phyloP scores from a whole-genome alignment of 2,888 invertebrate genomes.

The Hemithea aestivaria region DNA sequence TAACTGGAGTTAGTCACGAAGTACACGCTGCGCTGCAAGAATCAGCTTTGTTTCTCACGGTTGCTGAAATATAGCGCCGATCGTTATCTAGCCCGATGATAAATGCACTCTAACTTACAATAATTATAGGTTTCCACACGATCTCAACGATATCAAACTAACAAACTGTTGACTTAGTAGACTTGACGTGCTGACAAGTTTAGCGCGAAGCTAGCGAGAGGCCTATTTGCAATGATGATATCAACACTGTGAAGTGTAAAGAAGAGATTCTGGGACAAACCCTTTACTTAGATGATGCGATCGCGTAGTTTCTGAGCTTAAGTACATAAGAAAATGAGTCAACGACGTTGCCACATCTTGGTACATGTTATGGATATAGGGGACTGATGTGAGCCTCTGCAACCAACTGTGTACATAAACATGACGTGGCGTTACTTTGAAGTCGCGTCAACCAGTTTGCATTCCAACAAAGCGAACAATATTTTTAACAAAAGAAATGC shows the following conservation, averaged over 20 bases:
- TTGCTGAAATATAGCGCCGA: constrained; percentile 55
- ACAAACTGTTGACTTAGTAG: constrained; percentile 9
- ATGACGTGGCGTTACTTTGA: constrained; percentile 21
- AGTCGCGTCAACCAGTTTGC: constrained; percentile 13
- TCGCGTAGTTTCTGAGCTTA: constrained; percentile 36
- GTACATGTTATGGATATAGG: constrained; percentile 39
- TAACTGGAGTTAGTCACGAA: constrained; percentile 52
- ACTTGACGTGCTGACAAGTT: constrained; percentile 14
- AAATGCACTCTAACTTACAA: constrained; percentile 44
- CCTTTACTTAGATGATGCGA: constrained; percentile 34
- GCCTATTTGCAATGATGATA: constrained; percentile 33
- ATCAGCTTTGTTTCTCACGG: constrained; percentile 60
- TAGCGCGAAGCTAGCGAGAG: constrained; percentile 8
- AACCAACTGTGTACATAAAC: constrained; percentile 56
- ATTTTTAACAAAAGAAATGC: constrained; percentile 18
- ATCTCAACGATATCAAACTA: constrained; percentile 6
- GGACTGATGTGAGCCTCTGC: constrained; percentile 43
- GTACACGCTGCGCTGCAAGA: constrained; percentile 32
- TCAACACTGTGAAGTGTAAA: constrained; percentile 27
- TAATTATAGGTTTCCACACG: constrained; percentile 19
- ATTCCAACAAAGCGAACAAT: constrained; percentile 10
- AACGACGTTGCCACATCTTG: constrained; percentile 48
- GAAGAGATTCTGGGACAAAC: constrained; percentile 37
- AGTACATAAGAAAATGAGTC: constrained; percentile 54
- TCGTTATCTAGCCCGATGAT: constrained; percentile 58